Base-by-base conservation (phyloP, 2,113 vertebrate genomes). In the Phaethon lepturus region DNA sequence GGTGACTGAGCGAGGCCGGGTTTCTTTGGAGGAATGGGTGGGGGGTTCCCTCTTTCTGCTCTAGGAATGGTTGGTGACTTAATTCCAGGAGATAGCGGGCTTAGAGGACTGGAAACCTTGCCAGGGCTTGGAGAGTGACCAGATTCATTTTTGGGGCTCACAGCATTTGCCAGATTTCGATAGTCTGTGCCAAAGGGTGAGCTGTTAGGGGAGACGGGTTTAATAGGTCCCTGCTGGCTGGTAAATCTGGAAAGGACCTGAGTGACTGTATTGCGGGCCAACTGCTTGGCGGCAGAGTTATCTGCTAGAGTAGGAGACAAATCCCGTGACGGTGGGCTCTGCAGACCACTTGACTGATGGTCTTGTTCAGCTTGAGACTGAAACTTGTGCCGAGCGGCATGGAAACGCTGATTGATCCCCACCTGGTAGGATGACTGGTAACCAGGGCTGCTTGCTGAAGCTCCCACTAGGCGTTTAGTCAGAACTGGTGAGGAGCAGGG, bases 121-220 rank as follows among this genome's bases (percentile, higher is more conserved):
- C 75, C 97, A 4, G 98, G 93, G 79, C 98, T 94, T 0, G 98
- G 97, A 3, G 98, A 98, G 76, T 98, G 98, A 55, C 89, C 96
- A 19, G 97, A 14, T n/a, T 98, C 98, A 1, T 29, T 79, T 35
- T 96, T 97, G 16, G 98, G 97, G 52, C 97, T 98, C 76, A 44
- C 88, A 1, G 98, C 63, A 3, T 5, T 96, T 9, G 99, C 98
- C 97, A 99, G 96, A 91, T 93, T 99, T 17, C 99, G 98, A 49
- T 99, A 99, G 98, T 99, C 99, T 12, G 99, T 99, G 87, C 99
- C 99, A 7, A 99, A 99, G 5, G 99, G 99, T 1, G 99, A 99
- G 96, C 98, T 99, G 96, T 99, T 99, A 0, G 97, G 81, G 88
- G 95, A 98, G 6, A 98, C 98, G 0, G 97, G 97, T 93, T 99